Evolutionary conservation across 92 coral and sea anemone genomes (phyloP).

Genomic region (Parazoanthus atlanticus): DNA sequence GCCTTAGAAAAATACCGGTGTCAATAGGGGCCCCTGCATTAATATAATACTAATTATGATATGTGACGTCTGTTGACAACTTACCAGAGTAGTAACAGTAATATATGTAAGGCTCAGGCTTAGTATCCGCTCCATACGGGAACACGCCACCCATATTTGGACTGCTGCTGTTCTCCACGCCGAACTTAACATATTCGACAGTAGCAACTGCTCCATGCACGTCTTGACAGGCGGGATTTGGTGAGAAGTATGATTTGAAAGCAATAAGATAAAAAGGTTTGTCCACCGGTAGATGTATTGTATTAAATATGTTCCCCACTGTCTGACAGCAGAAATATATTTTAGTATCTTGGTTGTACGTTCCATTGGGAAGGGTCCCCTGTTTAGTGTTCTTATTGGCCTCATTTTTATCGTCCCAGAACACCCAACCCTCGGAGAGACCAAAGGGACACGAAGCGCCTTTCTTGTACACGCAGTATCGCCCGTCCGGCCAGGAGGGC

Average conservation of each 20-base stretch:
- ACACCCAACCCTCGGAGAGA: slow-evolving; percentile 41
- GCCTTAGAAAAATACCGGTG: no score
- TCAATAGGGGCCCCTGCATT: background rate
- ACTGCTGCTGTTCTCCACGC: slow-evolving; percentile 13
- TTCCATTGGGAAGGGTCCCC: slow-evolving; percentile 45
- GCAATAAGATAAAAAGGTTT: slow-evolving; percentile 60
- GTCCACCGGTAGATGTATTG: slow-evolving; percentile 49
- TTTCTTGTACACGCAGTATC: slow-evolving; percentile 48
- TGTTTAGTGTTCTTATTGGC: slow-evolving; percentile 37
- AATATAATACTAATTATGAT: background rate
- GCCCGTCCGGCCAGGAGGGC: slow-evolving; percentile 43
- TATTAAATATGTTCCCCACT: slow-evolving; percentile 33
- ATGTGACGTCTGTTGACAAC: background rate
- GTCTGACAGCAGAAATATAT: slow-evolving; percentile 52
- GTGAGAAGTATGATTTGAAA: slow-evolving; percentile 22
- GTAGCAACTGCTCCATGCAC: slow-evolving; percentile 7
- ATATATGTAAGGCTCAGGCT: background rate
- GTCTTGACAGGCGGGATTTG: slow-evolving; percentile 10
- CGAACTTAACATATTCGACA: background rate
- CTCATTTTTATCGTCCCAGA: slow-evolving; percentile 46
- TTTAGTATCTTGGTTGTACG: slow-evolving; percentile 41
- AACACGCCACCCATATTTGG: slow-evolving; percentile 17
- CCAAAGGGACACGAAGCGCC: slow-evolving; percentile 38
- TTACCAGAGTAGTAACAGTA: slow-evolving; percentile 34
- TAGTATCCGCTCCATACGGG: slow-evolving; percentile 12